Base-by-base conservation (phyloP, 2,888 invertebrate species). In the Callosobruchus maculatus region DNA sequence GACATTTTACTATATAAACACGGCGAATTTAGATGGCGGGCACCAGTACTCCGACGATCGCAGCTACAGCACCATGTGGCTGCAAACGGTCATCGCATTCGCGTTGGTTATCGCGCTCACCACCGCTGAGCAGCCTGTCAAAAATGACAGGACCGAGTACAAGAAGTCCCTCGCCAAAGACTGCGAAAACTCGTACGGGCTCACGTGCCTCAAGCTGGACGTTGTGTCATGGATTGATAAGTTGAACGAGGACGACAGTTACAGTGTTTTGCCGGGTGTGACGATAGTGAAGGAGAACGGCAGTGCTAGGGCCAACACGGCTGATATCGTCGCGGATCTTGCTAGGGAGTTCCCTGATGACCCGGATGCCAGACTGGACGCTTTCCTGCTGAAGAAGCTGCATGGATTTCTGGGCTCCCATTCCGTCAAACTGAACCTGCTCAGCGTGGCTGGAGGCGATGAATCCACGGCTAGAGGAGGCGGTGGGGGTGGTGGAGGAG, bases 151-250 rank as follows among this genome's bases (percentile, higher is more conserved):
- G 13, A 75, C 76, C 74, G 78, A 79, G 49, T 80, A 75, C 68
- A 80, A 80, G 66, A 76, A 76, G 70, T 76, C 84, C 3, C 81
- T 87, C 7, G 82, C 86, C 20, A 82, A 82, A 68, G 88, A 89
- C 76, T 92, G 92, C 82, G 88, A 88, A 73, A 88, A 88, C 22
- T 86, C 88, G 0, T 90, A 91, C 80, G 93, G 91, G 84, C 89
- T 92, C 22, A 93, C 93, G 83, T 95, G 95, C 82, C 86, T 94
- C 26, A 95, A 94, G 82, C 87, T 94, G 73, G 93, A 94, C 80
- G 90, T 93, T 68, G 90, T 94, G 0, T 92, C 92, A 1, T 91
- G 94, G 79, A 88, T 95, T 77, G 94, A 95, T 83, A 91, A 91
- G 70, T 82, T 94, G 22, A 90, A 92, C 77, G 92, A 92, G 82